phyloP scores from a whole-genome alignment of 2,113 vertebrate species.

The Glaucidium brasilianum region DNA sequence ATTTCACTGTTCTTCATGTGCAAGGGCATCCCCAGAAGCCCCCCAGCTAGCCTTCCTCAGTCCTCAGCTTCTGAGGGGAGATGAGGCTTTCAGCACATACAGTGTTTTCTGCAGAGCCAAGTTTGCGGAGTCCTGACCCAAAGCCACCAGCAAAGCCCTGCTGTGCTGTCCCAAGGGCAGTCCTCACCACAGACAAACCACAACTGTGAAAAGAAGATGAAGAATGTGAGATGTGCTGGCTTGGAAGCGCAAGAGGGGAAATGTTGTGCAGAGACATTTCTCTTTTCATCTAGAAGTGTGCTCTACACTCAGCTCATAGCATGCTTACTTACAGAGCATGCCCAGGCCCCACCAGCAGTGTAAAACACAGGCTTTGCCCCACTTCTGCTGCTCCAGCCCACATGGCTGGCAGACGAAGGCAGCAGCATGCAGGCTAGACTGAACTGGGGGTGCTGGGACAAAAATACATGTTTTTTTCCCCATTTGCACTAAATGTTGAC shows the following conservation, averaged over 20 bases:
- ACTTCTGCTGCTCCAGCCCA: background rate
- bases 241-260: background rate
- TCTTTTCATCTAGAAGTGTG: background rate
- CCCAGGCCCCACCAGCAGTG: background rate
- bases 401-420: fast-evolving
- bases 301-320: fast-evolving
- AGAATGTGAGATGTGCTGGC: fast-evolving
- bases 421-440: background rate
- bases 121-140: background rate
- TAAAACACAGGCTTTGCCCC: background rate
- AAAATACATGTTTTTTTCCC: background rate
- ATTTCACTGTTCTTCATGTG: background rate
- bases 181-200: no score
- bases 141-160: background rate
- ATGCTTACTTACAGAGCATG: background rate
- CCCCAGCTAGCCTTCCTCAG: background rate
- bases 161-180: background rate
- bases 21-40: background rate
- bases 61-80: background rate
- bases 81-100: fast-evolving
- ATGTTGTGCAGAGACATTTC: background rate
- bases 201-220: background rate
- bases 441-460: background rate
- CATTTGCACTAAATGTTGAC: background rate
- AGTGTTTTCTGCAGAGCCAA: background rate